Conservation (phyloP, 2,888 invertebrate genomes). For the Lydus trimaculatus region DNA sequence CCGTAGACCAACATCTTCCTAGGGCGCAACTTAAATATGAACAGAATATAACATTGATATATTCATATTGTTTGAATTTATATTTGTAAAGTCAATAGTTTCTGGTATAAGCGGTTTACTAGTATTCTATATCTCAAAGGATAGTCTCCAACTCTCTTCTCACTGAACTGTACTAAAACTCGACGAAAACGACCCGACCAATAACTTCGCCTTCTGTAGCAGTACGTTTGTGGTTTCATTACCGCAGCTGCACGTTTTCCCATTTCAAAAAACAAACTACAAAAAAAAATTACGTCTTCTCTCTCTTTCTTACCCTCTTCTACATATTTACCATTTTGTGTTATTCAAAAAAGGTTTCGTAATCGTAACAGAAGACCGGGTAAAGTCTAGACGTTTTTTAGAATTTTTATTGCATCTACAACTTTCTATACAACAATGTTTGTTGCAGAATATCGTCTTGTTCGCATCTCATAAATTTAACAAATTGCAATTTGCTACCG, state of each 20-base stretch:
- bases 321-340: background rate
- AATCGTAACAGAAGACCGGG: background rate
- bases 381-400: background rate
- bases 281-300: background rate
- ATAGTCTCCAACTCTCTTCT: constrained; percentile 17
- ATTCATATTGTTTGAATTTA: constrained; percentile 31
- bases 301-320: background rate
- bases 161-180: background rate
- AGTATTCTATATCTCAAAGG: constrained; percentile 29
- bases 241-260: constrained; percentile 24
- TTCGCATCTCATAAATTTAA: constrained; percentile 16
- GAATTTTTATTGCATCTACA: background rate
- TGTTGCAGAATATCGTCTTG: constrained; percentile 5
- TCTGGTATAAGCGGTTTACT: constrained; percentile 30
- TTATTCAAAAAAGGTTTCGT: background rate
- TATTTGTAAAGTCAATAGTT: constrained; percentile 32
- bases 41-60: constrained; percentile 10
- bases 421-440: background rate
- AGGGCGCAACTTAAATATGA: constrained; percentile 27
- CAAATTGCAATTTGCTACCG: constrained; percentile 10
- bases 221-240: constrained; percentile 31
- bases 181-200: constrained; percentile 11
- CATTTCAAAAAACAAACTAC: constrained; percentile 7
- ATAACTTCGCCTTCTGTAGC: constrained; percentile 27
- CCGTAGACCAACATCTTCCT: constrained; percentile 4